These are phyloP conservation scores for Astreopora myriophthalma DNA, from an alignment of 64 coral and sea anemone species.

Conservation along the genomic window DNA sequence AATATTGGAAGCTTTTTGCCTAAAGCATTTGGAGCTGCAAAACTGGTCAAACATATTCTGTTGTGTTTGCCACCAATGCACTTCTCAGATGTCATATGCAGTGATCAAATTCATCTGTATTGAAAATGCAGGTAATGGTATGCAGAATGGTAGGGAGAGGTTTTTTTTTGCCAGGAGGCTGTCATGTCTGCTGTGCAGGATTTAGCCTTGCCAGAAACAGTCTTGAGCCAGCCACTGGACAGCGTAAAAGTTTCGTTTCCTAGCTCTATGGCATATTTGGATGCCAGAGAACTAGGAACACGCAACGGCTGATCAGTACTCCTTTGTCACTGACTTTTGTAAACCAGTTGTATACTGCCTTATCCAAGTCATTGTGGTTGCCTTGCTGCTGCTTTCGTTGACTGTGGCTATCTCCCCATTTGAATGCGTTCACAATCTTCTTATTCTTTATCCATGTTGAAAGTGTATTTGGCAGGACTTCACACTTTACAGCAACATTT, in stretches of 20 bases:
- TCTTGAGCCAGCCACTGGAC: constrained; percentile 25
- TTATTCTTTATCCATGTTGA: constrained; percentile 24
- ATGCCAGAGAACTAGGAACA: no score
- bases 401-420: constrained; percentile 6
- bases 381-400: neutral
- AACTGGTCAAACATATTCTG: neutral
- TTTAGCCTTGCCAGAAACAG: constrained; percentile 34
- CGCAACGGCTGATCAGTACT: neutral
- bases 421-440: constrained; percentile 31
- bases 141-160: constrained; percentile 29
- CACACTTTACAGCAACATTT: neutral
- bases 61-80: constrained; percentile 21
- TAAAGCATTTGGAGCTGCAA: constrained; percentile 1
- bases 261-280: constrained; percentile 10
- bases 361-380: neutral
- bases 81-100: constrained; percentile 12
- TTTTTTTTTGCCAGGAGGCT: constrained; percentile 64
- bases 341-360: neutral
- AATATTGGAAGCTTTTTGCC: constrained; percentile 41
- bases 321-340: constrained; percentile 10
- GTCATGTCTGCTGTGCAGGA: constrained; percentile 57
- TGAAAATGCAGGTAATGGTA: constrained; percentile 46
- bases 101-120: constrained; percentile 59
- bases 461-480: neutral
- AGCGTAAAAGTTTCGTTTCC: neutral